Percentiles rank a stretch among this genome's conserved stretches.
Conservation (phyloP, 2,797 vertebrate species). For the Lutjanus campechanus region DNA sequence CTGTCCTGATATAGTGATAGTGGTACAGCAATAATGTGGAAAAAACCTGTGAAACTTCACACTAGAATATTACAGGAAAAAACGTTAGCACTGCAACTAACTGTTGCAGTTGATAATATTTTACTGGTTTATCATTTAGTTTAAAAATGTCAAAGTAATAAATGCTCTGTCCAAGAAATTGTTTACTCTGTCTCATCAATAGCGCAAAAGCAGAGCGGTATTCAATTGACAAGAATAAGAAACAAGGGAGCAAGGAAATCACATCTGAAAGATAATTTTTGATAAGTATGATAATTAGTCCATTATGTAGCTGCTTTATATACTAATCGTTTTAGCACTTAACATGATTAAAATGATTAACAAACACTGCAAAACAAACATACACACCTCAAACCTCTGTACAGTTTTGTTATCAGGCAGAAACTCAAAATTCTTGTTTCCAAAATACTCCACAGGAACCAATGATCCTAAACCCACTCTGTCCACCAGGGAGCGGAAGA, state of each 20-base stretch:
- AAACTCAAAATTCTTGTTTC: conserved; percentile 92
- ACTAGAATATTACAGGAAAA: not conserved
- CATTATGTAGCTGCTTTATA: not conserved
- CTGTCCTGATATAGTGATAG: conserved; percentile 1
- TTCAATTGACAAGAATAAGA: not conserved
- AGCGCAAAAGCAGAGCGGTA: not conserved
- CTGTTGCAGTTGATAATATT: not conserved
- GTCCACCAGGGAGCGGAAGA: conserved; percentile 95
- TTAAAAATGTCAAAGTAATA: not conserved
- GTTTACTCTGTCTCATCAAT: not conserved
- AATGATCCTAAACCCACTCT: conserved; percentile 93
- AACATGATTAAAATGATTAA: not conserved
- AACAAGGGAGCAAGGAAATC: not conserved
- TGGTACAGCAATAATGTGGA: not conserved
- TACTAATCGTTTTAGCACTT: not conserved
- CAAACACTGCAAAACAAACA: not conserved
- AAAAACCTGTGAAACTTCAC: not conserved
- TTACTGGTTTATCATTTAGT: not conserved
- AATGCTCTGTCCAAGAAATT: not conserved
- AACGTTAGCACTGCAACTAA: not conserved
- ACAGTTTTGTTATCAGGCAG: conserved; percentile 91
- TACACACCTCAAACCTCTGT: conserved; percentile 93
- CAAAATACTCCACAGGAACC: conserved; percentile 96
- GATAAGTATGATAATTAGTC: not conserved
- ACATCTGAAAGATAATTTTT: not conserved